A percentile compares a stretch with the other conserved stretches of the same genome.
These are phyloP conservation scores for Achatina immaculata DNA, from an alignment of 1,140 invertebrate species.

Conservation along the genomic window DNA sequence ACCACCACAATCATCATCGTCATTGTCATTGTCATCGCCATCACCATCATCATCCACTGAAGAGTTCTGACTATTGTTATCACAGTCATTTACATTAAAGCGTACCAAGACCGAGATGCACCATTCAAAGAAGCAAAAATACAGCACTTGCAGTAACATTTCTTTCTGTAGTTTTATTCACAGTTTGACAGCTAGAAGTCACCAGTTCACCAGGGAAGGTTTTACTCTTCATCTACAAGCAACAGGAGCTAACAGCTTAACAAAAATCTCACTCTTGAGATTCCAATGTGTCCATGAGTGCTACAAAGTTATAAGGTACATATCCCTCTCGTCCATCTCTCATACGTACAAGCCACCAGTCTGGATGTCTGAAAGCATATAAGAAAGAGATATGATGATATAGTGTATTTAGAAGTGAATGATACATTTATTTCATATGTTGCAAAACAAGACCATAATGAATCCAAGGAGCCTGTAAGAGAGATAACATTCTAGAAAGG, in stretches of 20 bases:
- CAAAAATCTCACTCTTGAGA: constrained; percentile 52
- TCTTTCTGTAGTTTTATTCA: no score
- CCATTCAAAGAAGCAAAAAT: no score
- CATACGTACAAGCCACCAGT: constrained; percentile 65
- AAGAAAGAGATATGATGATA: constrained; percentile 14
- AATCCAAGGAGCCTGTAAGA: not conserved
- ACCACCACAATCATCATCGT: no score
- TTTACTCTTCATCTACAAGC: no score
- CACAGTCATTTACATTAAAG: no score
- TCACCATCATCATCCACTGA: no score
- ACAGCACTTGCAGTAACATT: no score
- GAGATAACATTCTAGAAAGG: not conserved
- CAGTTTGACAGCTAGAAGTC: no score
- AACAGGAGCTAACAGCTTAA: not conserved
- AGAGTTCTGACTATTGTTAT: no score
- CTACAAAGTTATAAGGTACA: constrained; percentile 68
- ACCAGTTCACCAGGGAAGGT: no score
- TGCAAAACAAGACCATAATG: not conserved
- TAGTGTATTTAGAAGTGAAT: not conserved
- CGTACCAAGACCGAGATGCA: no score
- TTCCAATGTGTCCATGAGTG: constrained; percentile 56
- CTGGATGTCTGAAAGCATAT: constrained; percentile 19
- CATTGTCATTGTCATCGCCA: no score
- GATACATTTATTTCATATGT: not conserved
- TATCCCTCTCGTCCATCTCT: constrained; percentile 57